phyloP scores from a whole-genome alignment of 2,888 invertebrate genomes.

The Acanthococcus lagerstroemiae region DNA sequence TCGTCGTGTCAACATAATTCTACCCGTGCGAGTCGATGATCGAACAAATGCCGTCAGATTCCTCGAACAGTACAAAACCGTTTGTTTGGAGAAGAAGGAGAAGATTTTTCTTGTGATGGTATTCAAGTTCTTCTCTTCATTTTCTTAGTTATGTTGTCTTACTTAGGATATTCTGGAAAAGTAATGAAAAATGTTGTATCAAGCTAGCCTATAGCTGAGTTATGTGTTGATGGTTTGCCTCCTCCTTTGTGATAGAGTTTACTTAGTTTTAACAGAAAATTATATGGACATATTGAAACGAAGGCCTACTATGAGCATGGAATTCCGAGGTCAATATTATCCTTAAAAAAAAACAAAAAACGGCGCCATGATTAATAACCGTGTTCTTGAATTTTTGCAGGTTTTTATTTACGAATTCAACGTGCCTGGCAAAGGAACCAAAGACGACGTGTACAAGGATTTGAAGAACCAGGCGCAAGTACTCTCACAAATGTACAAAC shows the following conservation, averaged over 20 bases:
- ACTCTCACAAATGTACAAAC: conserved; percentile 54
- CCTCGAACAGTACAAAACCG: conserved; percentile 59
- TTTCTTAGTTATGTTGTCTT: neutral
- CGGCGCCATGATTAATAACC: too few relatives aligned
- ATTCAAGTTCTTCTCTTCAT: neutral
- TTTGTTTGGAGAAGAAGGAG: conserved; percentile 64
- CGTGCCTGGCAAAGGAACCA: conserved; percentile 52
- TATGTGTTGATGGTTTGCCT: too few relatives aligned
- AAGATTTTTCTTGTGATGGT: conserved; percentile 68
- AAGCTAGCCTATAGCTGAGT: too few relatives aligned
- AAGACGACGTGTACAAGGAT: conserved; percentile 50
- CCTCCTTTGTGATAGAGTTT: too few relatives aligned
- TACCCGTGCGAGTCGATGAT: conserved; percentile 55
- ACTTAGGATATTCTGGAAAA: neutral
- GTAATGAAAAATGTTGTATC: neutral
- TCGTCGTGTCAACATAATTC: conserved; percentile 64
- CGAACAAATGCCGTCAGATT: conserved; percentile 53
- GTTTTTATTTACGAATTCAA: conserved; percentile 56
- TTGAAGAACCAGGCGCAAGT: conserved; percentile 55
- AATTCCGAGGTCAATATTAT: too few relatives aligned
- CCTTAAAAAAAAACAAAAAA: too few relatives aligned
- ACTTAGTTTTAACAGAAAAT: too few relatives aligned
- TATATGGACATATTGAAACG: too few relatives aligned
- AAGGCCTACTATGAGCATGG: too few relatives aligned
- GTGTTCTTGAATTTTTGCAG: conserved; percentile 39